Evolutionary conservation across 2,888 invertebrate species (phyloP), one percentile per base, ranked within the genome.

Genomic region (Octonoba sinensis): DNA sequence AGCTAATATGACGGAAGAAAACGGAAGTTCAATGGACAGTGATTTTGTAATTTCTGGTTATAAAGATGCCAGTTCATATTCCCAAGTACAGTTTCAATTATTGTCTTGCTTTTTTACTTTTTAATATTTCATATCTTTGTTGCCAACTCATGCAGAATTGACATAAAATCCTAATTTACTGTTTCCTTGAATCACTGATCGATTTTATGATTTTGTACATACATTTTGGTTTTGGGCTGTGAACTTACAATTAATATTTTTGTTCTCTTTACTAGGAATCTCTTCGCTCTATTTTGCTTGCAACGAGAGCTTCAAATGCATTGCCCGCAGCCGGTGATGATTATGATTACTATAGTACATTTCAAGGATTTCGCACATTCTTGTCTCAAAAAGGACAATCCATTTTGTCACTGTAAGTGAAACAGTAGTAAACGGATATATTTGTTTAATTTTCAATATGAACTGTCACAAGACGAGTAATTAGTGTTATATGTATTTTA

Each of bases 341-440:
- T 60, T 93, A 92, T 87, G 92, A 93, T 86, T 91, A 93, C 82
- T 95, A 94, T 87, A 91, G 92, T 70, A 93, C 94, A n/a, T 93
- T 93, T 88, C 91, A 93, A 6, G 91, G 92, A 20, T 96, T 95
- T 87, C 91, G 92, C 51, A 90, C 91, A 84, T 90, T 93, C 11
- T 91, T 93, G 86, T 91, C 91, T 82, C 88, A 90, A 62, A 91
- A 94, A 87, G 91, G 92, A 4, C 90, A 91, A 84, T 91, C 91
- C 86, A 90, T 95, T 64, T 88, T 93, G 51, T 90, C 90, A 85
- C 86, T 91, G 90, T 90, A 87, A 88, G 89, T 85, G 36, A 36
- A 8, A 36, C 6, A 27, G 27, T 27, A 3, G 27, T 27, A 27
- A 27, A 27, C 6, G 6, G 27, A 3, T 3, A 27, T 27, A 27